Evolutionary conservation across 2,797 vertebrate genomes (phyloP).

Genomic region (Psittacula derbiana): DNA sequence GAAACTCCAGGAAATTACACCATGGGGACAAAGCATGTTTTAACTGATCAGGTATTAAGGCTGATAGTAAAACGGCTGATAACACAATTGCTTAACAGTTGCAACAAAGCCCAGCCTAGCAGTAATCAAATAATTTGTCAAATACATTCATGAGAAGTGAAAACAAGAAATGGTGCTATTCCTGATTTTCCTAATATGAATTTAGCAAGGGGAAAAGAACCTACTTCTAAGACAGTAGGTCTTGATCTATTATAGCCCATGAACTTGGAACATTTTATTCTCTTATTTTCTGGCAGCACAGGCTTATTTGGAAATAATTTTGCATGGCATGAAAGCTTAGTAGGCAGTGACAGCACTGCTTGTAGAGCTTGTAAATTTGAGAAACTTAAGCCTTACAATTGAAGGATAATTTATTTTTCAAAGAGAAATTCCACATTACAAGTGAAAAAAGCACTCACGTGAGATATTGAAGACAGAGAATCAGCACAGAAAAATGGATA

Average conservation of each 20-base stretch:
- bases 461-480: background rate
- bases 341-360: background rate
- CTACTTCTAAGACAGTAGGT: background rate
- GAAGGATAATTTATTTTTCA: conserved; percentile 8
- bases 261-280: background rate
- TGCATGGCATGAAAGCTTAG: background rate
- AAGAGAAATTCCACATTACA: background rate
- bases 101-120: background rate
- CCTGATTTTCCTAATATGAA: background rate
- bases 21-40: background rate
- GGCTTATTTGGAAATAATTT: background rate
- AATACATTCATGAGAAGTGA: background rate
- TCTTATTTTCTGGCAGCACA: background rate
- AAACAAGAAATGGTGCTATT: background rate
- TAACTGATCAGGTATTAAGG: conserved; percentile 21
- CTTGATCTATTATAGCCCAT: background rate
- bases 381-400: background rate
- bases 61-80: conserved; percentile 39
- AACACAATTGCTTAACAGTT: background rate
- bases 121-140: conserved; percentile 49
- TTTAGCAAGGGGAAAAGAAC: background rate
- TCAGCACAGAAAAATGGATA: background rate
- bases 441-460: background rate
- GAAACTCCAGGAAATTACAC: conserved; percentile 31
- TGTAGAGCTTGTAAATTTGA: background rate